Evolutionary conservation across 2,888 invertebrate genomes (phyloP).

Genomic region (Azorinus chamasolen): DNA sequence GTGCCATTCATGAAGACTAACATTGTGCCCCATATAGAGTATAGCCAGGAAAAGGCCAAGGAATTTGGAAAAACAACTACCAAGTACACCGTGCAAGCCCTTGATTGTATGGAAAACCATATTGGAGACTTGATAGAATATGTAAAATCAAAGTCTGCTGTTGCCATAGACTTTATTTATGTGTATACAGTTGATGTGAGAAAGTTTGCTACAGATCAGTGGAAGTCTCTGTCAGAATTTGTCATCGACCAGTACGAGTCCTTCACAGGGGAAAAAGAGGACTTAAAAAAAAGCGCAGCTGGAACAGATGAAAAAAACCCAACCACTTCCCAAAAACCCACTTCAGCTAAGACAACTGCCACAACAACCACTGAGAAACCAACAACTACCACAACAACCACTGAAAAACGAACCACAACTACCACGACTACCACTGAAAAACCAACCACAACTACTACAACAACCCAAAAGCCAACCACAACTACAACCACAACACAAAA

Average conservation of each 20-base stretch:
- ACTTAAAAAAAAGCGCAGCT: no score
- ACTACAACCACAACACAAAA: constrained; percentile 21
- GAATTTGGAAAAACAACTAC: constrained; percentile 7
- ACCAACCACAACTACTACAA: constrained; percentile 21
- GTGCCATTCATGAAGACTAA: constrained; percentile 53
- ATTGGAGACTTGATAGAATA: constrained; percentile 16
- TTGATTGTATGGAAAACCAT: constrained; percentile 44
- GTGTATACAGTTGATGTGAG: neutral
- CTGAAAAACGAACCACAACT: constrained; percentile 17
- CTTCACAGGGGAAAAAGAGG: constrained; percentile 45
- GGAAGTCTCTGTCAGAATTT: constrained; percentile 28
- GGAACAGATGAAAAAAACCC: neutral
- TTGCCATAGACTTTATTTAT: neutral
- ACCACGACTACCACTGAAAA: neutral
- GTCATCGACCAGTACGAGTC: constrained; percentile 33
- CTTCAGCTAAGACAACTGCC: neutral
- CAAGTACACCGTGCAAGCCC: constrained; percentile 18
- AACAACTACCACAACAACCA: constrained; percentile 30
- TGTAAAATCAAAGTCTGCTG: neutral
- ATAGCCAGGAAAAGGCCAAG: constrained; percentile 29
- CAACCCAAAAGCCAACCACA: constrained; percentile 30
- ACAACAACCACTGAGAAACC: constrained; percentile 33
- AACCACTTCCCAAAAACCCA: neutral
- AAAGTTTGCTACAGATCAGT: constrained; percentile 36
- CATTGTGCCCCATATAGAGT: constrained; percentile 38